A percentile compares a stretch with the other conserved stretches of the same genome.
Conservation (phyloP, 1,140 invertebrate genomes). For the Dinoponera quadriceps region DNA sequence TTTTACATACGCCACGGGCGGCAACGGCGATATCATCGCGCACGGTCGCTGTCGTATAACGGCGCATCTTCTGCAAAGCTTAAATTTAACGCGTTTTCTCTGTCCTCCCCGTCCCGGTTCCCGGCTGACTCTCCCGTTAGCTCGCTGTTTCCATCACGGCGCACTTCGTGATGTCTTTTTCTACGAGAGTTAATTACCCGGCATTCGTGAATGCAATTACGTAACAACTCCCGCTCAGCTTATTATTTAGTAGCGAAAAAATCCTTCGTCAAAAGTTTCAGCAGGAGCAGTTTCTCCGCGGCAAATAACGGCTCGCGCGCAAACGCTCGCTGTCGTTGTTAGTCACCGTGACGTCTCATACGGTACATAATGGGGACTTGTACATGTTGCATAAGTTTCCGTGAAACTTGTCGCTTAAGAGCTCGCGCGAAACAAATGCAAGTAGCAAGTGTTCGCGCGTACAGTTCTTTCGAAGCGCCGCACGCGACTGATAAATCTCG, state of each 20-base stretch:
- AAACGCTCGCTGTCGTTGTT: neutral
- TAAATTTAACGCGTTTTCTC: conserved; percentile 51
- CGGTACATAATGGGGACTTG: too few species aligned
- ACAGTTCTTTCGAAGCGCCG: too few species aligned
- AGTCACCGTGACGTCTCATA: neutral
- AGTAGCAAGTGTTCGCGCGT: too few species aligned
- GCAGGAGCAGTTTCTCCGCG: neutral
- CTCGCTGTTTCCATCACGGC: conserved; percentile 3
- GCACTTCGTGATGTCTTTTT: conserved; percentile 25
- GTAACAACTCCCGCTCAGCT: conserved; percentile 60
- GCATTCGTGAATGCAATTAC: conserved; percentile 64
- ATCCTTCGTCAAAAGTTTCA: conserved; percentile 30
- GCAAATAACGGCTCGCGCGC: neutral
- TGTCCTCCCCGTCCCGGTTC: neutral
- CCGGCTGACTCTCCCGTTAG: too few species aligned
- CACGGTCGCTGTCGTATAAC: conserved; percentile 24
- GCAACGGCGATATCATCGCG: conserved; percentile 35
- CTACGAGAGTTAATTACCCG: conserved; percentile 67
- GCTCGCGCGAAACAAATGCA: too few species aligned
- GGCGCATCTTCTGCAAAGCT: conserved; percentile 34
- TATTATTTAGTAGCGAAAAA: conserved; percentile 62
- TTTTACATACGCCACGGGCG: conserved; percentile 20
- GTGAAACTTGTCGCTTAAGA: too few species aligned
- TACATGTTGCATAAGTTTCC: too few species aligned
- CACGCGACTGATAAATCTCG: too few species aligned